Evolutionary conservation across 1,140 invertebrate genomes (phyloP).

Genomic region (Ceratoteleas bidentatus): DNA sequence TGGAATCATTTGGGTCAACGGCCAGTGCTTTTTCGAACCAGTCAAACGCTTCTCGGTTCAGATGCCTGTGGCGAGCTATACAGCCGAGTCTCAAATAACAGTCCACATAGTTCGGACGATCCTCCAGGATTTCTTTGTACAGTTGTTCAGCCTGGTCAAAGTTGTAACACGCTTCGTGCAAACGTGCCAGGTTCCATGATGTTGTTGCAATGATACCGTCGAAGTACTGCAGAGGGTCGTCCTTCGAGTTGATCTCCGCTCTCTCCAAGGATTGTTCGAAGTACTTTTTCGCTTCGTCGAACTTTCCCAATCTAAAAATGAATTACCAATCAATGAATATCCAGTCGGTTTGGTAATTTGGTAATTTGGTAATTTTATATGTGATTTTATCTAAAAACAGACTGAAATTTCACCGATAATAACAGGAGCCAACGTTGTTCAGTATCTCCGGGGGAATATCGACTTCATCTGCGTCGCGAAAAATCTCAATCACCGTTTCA

Average conservation of each 20-base stretch:
- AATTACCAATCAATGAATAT: not conserved
- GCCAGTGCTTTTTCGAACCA: conserved; percentile 99
- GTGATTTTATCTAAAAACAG: not conserved
- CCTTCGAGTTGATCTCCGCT: conserved; percentile 89
- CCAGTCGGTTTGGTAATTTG: too few relatives aligned
- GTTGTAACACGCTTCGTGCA: conserved; percentile 95
- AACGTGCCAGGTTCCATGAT: conserved; percentile 96
- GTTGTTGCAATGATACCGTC: conserved; percentile 98
- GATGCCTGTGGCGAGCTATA: conserved; percentile 98
- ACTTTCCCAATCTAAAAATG: conserved; percentile 86
- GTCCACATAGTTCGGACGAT: conserved; percentile 99
- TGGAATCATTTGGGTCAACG: conserved; percentile 97
- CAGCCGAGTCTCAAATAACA: conserved; percentile 96
- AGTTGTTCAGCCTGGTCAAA: conserved; percentile 97
- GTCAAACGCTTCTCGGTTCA: conserved; percentile 99
- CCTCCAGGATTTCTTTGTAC: conserved; percentile 97
- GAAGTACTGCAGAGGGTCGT: conserved; percentile 90
- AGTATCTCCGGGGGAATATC: conserved; percentile 98
- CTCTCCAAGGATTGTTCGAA: conserved; percentile 92
- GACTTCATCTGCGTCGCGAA: conserved; percentile 94
- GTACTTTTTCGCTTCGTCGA: conserved; percentile 91
- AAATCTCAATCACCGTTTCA: conserved; percentile 94
- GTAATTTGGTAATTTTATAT: not conserved
- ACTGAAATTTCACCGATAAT: conserved; percentile 87
- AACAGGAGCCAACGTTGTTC: conserved; percentile 98